Base-by-base conservation (phyloP, 2,888 invertebrate genomes). In the Phalera bucephala region DNA sequence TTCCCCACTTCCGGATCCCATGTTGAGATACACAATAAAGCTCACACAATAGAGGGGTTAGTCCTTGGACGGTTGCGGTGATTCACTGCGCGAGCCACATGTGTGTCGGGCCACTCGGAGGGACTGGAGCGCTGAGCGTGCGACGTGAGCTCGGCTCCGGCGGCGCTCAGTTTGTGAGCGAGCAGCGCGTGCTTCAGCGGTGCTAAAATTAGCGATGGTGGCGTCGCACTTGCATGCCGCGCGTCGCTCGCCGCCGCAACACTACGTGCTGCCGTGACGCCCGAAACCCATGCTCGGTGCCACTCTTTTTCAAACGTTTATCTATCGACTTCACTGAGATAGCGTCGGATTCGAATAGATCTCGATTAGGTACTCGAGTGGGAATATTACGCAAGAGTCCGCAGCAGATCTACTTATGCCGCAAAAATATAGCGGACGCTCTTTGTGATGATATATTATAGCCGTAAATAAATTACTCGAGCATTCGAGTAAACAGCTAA, bases 161-260 rank as follows among this genome's bases (percentile, higher is more conserved):
- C 61, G 60, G 59, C 56, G 55, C 54, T 57, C 57, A 54, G 67
- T 65, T 72, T 70, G 52, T 77, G 75, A 35, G 13, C 26, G 12
- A 10, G 29, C 49, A 40, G 51, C 55, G 53, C 54, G 60, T 58
- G 67, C 65, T 64, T 60, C 64, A 54, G 52, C 64, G 71, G 35
- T 40, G 72, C 80, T 83, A 83, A 73, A 81, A 74, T 79, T 83
- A 83, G 81, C 75, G 54, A 64, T 71, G 69, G 70, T 66, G 64
- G 62, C 63, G 64, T 40, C 56, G 56, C 51, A 39, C 45, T 49
- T 44, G 45, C 56, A 47, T 36, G 42, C 41, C 58, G 38, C 38
- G 28, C 58, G 47, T 40, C 48, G 40, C 38, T 35, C 46, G 31
- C 42, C 43, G 36, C 44, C 36, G 29, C 36, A 22, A 17, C 29